Conservation (phyloP, 2,888 invertebrate species). For the Hydropsyche betteni region DNA sequence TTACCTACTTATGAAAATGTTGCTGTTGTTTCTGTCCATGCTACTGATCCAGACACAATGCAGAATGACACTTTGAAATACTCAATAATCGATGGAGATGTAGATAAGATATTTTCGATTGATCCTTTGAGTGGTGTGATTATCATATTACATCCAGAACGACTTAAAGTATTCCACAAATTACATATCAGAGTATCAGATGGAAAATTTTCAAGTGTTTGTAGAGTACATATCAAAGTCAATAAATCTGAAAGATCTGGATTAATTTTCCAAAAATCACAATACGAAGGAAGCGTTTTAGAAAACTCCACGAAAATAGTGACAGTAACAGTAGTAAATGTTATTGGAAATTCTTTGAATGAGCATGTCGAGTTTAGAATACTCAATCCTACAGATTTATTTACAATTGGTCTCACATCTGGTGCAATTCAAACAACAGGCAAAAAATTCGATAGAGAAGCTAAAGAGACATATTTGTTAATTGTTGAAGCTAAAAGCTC, state of each 20-base stretch:
- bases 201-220: constrained; percentile 80
- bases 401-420: constrained; percentile 87
- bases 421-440: constrained; percentile 91
- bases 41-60: constrained; percentile 79
- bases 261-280: constrained; percentile 80
- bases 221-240: constrained; percentile 74
- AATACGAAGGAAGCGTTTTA: constrained; percentile 81
- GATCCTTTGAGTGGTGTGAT: constrained; percentile 73
- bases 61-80: constrained; percentile 71
- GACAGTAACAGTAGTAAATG: constrained; percentile 85
- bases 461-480: constrained; percentile 79
- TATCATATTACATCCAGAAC: constrained; percentile 66
- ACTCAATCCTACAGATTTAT: constrained; percentile 86
- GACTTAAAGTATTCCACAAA: constrained; percentile 70
- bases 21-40: constrained; percentile 73
- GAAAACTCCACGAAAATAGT: constrained; percentile 87
- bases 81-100: constrained; percentile 86
- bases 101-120: constrained; percentile 76
- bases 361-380: constrained; percentile 88
- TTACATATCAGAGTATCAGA: constrained; percentile 87
- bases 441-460: constrained; percentile 86
- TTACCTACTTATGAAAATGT: constrained; percentile 86
- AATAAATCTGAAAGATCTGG: constrained; percentile 77
- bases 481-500: constrained; percentile 77
- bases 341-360: constrained; percentile 86